Evolutionary conservation across 2,888 invertebrate genomes (phyloP).

Genomic region (Noctua comes): DNA sequence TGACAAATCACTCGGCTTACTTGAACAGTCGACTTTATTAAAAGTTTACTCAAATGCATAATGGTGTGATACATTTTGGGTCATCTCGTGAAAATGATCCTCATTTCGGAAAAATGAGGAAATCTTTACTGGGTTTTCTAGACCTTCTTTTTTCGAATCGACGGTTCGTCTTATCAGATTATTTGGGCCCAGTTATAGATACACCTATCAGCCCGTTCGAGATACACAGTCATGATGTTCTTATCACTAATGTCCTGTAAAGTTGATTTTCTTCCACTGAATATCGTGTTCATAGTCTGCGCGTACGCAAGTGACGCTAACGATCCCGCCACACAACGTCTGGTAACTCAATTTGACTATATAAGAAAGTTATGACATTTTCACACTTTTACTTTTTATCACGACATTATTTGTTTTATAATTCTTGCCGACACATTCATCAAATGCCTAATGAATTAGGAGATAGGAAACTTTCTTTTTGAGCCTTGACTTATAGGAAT

Average conservation of each 20-base stretch:
- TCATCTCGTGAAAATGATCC: no score
- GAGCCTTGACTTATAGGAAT: constrained; percentile 1
- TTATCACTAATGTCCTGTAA: background rate
- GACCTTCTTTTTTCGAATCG: no score
- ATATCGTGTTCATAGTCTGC: background rate
- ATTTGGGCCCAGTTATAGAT: no score
- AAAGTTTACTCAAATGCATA: background rate
- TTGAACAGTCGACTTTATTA: background rate
- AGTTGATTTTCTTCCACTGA: constrained; percentile 20
- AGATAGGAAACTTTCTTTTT: constrained; percentile 34
- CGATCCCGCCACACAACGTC: constrained; percentile 42
- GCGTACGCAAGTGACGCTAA: constrained; percentile 42
- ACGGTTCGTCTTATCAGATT: no score
- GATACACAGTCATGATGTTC: background rate
- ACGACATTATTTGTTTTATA: constrained; percentile 25
- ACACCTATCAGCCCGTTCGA: background rate
- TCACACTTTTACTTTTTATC: constrained; percentile 63
- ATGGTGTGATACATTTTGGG: no score
- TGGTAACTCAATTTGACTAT: constrained; percentile 57
- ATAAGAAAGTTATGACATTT: constrained; percentile 60
- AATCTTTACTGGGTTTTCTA: no score
- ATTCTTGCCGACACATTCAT: background rate
- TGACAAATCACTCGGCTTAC: background rate
- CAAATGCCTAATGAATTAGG: constrained; percentile 2
- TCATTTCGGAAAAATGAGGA: no score